These are phyloP conservation scores for Desoria tigrina DNA, from an alignment of 2,888 invertebrate species.

Conservation along the genomic window DNA sequence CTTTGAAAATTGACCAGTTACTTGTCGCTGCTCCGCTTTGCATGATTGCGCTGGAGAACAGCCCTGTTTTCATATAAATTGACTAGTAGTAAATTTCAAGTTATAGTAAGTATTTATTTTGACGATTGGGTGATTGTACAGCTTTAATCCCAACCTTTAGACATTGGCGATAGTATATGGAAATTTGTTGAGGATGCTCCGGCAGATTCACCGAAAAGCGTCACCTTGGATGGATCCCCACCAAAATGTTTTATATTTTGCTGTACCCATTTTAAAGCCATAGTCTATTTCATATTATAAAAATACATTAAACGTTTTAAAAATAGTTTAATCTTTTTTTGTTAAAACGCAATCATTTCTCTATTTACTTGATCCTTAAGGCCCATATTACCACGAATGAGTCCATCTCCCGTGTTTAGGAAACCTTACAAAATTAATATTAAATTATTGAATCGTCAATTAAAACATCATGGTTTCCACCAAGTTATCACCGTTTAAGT, in stretches of 20 bases:
- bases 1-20: slow-evolving; percentile 40
- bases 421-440: slow-evolving; percentile 29
- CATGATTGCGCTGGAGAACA: slow-evolving; percentile 41
- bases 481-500: not conserved
- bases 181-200: slow-evolving; percentile 32
- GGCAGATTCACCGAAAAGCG: slow-evolving; percentile 28
- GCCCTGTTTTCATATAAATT: slow-evolving; percentile 18
- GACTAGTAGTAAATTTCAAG: not conserved
- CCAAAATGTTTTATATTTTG: slow-evolving; percentile 35
- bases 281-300: not conserved
- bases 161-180: slow-evolving; percentile 40
- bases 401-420: slow-evolving; percentile 42
- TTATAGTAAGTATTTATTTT: too few relatives aligned
- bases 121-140: not conserved
- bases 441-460: not conserved
- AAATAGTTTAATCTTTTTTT: not conserved
- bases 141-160: slow-evolving; percentile 33
- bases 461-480: not conserved
- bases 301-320: not conserved
- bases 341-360: slow-evolving; percentile 24
- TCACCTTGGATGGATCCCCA: slow-evolving; percentile 31
- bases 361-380: slow-evolving; percentile 41
- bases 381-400: slow-evolving; percentile 35
- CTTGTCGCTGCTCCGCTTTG: slow-evolving; percentile 42
- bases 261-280: slow-evolving; percentile 28